Conservation (phyloP, 2,888 invertebrate genomes). For the Platycheirus albimanus region DNA sequence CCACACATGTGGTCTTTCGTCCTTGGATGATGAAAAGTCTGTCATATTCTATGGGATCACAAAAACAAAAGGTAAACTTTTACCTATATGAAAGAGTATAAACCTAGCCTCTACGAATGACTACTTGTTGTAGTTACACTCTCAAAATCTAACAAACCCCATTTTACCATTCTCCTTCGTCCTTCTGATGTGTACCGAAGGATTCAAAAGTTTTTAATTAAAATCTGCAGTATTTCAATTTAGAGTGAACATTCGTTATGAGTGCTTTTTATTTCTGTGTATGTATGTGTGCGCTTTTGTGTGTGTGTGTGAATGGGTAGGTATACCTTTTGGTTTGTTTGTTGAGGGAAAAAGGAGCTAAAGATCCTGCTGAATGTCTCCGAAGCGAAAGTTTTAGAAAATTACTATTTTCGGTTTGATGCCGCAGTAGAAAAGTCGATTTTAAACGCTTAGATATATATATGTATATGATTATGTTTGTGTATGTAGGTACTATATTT, state of each 20-base stretch:
- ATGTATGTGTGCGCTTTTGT: neutral
- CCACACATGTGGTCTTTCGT: constrained; percentile 48
- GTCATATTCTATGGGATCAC: constrained; percentile 23
- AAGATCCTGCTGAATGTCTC: constrained; percentile 24
- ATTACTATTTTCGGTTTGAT: constrained; percentile 40
- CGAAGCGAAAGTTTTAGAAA: constrained; percentile 39
- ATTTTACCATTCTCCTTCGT: neutral
- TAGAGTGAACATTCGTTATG: constrained; percentile 40
- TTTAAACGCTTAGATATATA: constrained; percentile 45
- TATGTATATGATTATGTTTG: too few relatives aligned
- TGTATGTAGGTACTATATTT: too few relatives aligned
- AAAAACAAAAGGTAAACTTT: constrained; percentile 49
- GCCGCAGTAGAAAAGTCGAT: constrained; percentile 65
- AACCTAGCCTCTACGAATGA: constrained; percentile 16
- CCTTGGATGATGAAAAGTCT: constrained; percentile 53
- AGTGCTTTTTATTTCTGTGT: constrained; percentile 1
- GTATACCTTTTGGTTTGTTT: constrained; percentile 1
- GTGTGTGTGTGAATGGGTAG: constrained; percentile 3
- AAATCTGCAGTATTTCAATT: constrained; percentile 73
- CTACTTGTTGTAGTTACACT: constrained; percentile 50
- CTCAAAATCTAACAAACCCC: constrained; percentile 21
- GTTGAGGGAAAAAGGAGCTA: neutral
- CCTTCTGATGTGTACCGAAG: constrained; percentile 3
- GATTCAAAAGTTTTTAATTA: constrained; percentile 73
- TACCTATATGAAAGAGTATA: constrained; percentile 14